Evolutionary conservation across 2,113 vertebrate genomes (phyloP).

Genomic region (Daubentonia madagascariensis): DNA sequence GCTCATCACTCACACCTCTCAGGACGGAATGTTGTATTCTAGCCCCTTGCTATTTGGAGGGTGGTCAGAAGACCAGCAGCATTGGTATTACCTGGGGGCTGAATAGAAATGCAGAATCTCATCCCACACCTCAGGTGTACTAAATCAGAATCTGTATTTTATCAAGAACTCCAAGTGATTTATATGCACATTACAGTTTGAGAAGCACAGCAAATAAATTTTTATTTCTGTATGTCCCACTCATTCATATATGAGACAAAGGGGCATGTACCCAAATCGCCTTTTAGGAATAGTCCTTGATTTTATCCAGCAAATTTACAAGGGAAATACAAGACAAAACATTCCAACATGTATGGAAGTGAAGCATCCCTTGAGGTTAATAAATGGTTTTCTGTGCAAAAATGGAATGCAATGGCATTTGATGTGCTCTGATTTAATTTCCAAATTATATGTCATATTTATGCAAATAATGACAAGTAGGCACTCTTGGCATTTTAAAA

Average conservation of each 20-base stretch:
- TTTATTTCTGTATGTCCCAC: neutral
- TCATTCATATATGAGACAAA: neutral
- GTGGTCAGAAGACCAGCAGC: neutral
- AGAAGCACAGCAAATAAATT: neutral
- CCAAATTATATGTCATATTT: neutral
- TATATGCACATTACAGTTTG: neutral
- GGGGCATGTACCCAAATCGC: neutral
- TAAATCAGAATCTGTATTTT: neutral
- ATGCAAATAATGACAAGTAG: neutral
- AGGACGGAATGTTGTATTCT: neutral
- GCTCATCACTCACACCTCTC: neutral
- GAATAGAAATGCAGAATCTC: neutral
- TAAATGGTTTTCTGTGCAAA: neutral
- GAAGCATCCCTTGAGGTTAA: neutral
- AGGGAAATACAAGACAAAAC: neutral
- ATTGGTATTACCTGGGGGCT: fast-evolving
- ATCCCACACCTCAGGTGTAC: too few species aligned
- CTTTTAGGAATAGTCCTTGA: neutral
- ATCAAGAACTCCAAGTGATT: neutral
- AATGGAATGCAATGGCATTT: neutral
- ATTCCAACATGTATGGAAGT: neutral
- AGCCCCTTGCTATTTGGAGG: neutral
- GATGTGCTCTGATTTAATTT: neutral
- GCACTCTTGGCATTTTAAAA: neutral
- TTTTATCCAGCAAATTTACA: neutral